Conservation (phyloP, 1,140 invertebrate genomes). For the Saccostrea glomerata region DNA sequence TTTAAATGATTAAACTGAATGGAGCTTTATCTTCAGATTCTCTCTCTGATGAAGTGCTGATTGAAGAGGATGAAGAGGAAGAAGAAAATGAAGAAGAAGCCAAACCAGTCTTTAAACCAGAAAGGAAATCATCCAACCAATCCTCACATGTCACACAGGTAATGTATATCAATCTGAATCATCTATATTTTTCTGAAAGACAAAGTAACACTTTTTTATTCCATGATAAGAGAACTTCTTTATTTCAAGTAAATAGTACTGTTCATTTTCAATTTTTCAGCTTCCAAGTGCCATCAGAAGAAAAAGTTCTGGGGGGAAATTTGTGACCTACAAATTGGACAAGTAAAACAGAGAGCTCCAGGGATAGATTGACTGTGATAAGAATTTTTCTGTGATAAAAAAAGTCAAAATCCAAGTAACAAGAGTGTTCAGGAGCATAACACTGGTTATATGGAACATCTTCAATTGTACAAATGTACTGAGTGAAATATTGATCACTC, state of each 20-base stretch:
- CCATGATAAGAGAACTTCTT: no score
- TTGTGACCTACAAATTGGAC: neutral
- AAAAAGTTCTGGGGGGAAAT: neutral
- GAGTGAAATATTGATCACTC: no score
- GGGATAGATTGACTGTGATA: conserved; percentile 11
- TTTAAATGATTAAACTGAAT: neutral
- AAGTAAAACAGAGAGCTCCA: neutral
- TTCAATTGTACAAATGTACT: no score
- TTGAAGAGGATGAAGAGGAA: conserved; percentile 23
- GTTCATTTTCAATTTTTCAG: neutral
- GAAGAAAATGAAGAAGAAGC: neutral
- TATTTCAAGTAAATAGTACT: no score
- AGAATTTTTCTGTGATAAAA: conserved; percentile 19
- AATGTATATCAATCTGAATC: no score
- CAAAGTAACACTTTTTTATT: no score
- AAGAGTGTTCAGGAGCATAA: neutral
- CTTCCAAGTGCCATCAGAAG: neutral
- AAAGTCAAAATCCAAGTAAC: conserved; percentile 8
- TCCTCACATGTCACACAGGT: neutral
- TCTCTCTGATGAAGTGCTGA: neutral
- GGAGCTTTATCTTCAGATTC: neutral
- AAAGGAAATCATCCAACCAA: neutral
- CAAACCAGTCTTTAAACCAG: neutral
- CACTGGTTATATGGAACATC: neutral
- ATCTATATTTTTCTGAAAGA: no score